Evolutionary conservation across 2,888 invertebrate genomes (phyloP), one percentile per base, ranked within the genome.

Genomic region (Brenthis ino): DNA sequence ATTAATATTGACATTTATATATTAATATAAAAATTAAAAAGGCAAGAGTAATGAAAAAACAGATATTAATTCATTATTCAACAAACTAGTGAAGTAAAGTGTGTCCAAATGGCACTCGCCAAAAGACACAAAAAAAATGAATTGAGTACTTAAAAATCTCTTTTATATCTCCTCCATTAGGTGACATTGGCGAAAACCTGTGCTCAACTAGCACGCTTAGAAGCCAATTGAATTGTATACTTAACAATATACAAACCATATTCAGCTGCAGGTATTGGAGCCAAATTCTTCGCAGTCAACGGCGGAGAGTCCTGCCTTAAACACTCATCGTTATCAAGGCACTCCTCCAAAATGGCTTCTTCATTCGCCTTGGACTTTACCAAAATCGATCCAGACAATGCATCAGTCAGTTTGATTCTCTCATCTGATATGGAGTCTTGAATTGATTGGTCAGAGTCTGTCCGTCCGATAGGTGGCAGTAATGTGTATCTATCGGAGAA

Each of bases 401-500:
- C 82, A 16, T 83, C 80, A 1, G 80, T 75, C 47, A 77, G 68
- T 68, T 77, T 76, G 53, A 77, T 64, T 53, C 77, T 73, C 13
- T 82, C 82, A 11, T 73, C 76, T 0, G 64, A 28, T 8, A 57
- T 33, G 4, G 51, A 37, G 6, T 57, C 51, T 6, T 57, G 37
- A 13, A 82, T 79, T 0, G 82, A 81, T 33, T 78, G 83, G 24
- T 82, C 81, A 0, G 83, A 82, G 67, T 81, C 81, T 0, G 82
- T 72, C 0, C 80, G 70, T 24, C 82, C 84, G 47, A 88, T 85
- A 0, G 89, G 88, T 5, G 90, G 91, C 71, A 88, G 82, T 48
- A 89, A 78, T 0, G 86, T 82, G 77, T 87, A 89, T 11, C 86
- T 74, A 72, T 88, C 87, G 1, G 80, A 76, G 79, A 85, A 85